Conservation (phyloP, 2,113 vertebrate genomes). For the Bubo bubo region DNA sequence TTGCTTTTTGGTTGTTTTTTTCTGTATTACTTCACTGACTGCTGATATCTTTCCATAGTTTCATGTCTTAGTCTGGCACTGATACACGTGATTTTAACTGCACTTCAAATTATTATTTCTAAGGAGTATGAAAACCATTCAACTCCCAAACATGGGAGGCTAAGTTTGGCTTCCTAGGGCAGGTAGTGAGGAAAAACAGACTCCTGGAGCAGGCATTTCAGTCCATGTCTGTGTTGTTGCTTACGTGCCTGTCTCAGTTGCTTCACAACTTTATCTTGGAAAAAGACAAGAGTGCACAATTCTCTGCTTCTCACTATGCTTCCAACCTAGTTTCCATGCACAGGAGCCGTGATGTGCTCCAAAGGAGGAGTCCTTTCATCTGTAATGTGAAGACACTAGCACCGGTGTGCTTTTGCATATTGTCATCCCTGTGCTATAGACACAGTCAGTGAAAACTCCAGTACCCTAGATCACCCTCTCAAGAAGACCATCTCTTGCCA, state of each 20-base stretch:
- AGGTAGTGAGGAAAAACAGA: not conserved
- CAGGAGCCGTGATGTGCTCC: not conserved
- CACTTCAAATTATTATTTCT: not conserved
- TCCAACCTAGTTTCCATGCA: not conserved
- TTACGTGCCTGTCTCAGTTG: not conserved
- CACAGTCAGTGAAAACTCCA: not conserved
- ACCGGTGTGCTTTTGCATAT: not conserved
- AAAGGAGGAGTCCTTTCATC: not conserved
- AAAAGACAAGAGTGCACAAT: not conserved
- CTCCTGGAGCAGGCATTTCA: not conserved
- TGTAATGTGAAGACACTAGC: not conserved
- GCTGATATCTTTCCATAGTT: not conserved
- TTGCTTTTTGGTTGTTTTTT: not conserved
- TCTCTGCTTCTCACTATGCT: not conserved
- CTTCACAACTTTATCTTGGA: not conserved
- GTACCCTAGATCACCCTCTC: not conserved
- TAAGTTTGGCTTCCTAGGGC: not conserved
- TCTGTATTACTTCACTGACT: not conserved
- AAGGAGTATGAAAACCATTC: not conserved
- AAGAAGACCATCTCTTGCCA: not conserved
- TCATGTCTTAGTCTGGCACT: not conserved
- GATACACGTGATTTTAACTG: not conserved
- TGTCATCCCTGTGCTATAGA: not conserved
- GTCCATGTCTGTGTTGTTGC: not conserved
- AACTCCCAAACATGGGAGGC: not conserved